Evolutionary conservation across 1,140 invertebrate species (phyloP).

Genomic region (Drosophila ironensis): DNA sequence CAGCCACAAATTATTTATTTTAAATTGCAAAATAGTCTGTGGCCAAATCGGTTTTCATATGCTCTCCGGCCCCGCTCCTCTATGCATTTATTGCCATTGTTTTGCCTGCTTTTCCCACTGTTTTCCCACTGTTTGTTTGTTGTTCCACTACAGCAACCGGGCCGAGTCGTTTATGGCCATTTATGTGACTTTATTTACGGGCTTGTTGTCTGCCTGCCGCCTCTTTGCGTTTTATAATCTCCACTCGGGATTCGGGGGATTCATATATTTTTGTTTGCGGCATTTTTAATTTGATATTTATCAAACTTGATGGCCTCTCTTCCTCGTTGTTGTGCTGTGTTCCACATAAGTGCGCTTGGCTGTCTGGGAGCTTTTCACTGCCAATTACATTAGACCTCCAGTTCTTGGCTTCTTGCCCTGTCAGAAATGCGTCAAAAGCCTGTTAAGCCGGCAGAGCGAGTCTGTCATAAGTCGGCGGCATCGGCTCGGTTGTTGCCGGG

Average conservation of each 20-base stretch:
- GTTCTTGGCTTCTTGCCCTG: slow-evolving; percentile 46
- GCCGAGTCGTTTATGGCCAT: slow-evolving; percentile 67
- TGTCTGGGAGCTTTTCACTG: slow-evolving; percentile 52
- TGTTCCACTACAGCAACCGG: slow-evolving; percentile 22
- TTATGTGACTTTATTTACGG: slow-evolving; percentile 72
- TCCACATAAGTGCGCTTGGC: slow-evolving; percentile 32
- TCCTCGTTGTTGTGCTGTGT: slow-evolving; percentile 1
- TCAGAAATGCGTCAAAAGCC: slow-evolving; percentile 36
- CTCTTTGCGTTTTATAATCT: slow-evolving; percentile 37
- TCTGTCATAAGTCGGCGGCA: neutral
- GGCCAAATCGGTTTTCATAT: slow-evolving; percentile 68
- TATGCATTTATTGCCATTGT: slow-evolving; percentile 41
- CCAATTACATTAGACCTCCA: slow-evolving; percentile 49
- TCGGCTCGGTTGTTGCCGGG: too few species aligned
- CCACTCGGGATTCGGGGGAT: neutral
- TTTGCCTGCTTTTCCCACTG: slow-evolving; percentile 1
- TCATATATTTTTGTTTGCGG: slow-evolving; percentile 18
- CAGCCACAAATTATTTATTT: slow-evolving; percentile 69
- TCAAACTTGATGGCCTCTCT: slow-evolving; percentile 36
- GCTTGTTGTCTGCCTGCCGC: too few species aligned
- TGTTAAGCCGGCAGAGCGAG: neutral
- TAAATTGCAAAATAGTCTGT: slow-evolving; percentile 77
- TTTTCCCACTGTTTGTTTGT: slow-evolving; percentile 5
- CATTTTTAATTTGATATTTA: slow-evolving; percentile 73
- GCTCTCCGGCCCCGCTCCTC: slow-evolving; percentile 4